Evolutionary conservation across 2,888 invertebrate species (phyloP), one percentile per base, ranked within the genome.

Genomic region (Linnaemya vulpina): DNA sequence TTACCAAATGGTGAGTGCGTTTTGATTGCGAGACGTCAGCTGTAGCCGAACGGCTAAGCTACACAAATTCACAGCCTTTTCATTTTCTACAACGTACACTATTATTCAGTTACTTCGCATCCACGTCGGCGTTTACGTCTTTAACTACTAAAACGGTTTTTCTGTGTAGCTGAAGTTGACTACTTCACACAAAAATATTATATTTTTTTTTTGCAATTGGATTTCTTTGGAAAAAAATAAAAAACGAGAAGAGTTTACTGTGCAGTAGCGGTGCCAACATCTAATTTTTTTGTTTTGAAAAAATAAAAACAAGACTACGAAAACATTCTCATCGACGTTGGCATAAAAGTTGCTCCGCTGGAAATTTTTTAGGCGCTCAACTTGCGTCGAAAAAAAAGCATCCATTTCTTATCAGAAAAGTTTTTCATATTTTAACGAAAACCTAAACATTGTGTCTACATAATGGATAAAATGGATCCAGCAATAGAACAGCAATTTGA

Each of bases 401-500:
- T 79, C 25, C 55, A 55, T 51, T 81, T 84, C 79, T 84, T 79
- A 84, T 84, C 67, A 81, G 81, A 84, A 80, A 73, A 79, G 40
- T 40, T 60, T 74, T 74, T 53, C 53, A 68, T 30, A 63, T 58
- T 62, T 76, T 71, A 58, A 60, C 70, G 70, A 22, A 55, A 43
- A 76, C 49, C 17, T 22, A 77, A 30, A 67, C 20, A 38, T 8
- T 20, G 22, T 25, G 55, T 25, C 55, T 7, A 71, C 76, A 83
- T 88, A 87, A 90, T 90, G 90, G 91, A 90, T 86, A 91, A 91
- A 88, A 88, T 91, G 87, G 90, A 91, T 87, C 90, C 91, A 63
- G 91, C 91, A 87, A 84, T 91, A 87, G 91, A 91, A 87, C 91
- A 91, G 87, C 91, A 91, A 87, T 91, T 91, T 87, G 91, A 91